phyloP scores from a whole-genome alignment of 2,888 invertebrate genomes.

The Dryococelus australis region DNA sequence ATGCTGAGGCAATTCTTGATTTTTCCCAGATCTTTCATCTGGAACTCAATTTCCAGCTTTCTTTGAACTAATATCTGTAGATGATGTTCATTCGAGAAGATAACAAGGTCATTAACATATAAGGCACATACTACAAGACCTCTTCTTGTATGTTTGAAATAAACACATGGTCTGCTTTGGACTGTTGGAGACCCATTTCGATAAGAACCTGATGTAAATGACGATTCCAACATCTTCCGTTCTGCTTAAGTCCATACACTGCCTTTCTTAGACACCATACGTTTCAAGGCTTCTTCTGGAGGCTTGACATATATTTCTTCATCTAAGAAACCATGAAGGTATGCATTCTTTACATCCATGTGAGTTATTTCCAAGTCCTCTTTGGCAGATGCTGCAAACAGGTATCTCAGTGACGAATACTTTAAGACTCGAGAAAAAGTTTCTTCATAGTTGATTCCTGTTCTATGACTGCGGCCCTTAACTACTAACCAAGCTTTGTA shows the following conservation, averaged over 20 bases:
- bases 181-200: neutral
- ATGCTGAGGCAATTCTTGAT: neutral
- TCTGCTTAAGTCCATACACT: neutral
- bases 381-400: neutral
- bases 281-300: neutral
- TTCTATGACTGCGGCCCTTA: neutral
- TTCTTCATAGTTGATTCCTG: neutral
- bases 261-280: neutral
- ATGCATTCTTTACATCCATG: too few species aligned
- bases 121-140: neutral
- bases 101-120: neutral
- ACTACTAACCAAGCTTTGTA: neutral
- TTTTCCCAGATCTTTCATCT: neutral
- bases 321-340: too few species aligned
- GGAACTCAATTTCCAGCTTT: neutral
- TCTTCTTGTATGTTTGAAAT: too few species aligned
- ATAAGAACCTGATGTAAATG: too few species aligned
- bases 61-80: neutral
- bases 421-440: neutral
- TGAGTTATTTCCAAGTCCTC: too few species aligned
- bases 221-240: neutral
- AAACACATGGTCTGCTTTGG: conserved; percentile 4
- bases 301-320: neutral
- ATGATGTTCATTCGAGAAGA: neutral
- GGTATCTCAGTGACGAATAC: neutral